Base-by-base conservation (phyloP, 2,797 vertebrate species). In the Characodon lateralis region DNA sequence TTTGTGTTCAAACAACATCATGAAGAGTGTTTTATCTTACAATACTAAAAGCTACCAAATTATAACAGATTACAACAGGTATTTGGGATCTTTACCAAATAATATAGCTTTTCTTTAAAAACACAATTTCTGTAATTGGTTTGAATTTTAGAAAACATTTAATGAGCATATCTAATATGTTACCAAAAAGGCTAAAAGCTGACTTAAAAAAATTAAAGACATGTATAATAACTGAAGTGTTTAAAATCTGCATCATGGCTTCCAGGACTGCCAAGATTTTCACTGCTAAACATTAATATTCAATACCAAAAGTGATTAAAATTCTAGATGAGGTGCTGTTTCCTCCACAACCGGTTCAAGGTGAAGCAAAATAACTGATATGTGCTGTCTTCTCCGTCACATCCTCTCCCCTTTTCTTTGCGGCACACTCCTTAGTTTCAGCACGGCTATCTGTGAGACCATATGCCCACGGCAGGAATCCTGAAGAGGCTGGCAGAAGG, bases 391-490 rank as follows among this genome's bases (percentile, higher is more conserved):
- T 77, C 7, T 43, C 73, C 70, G 74, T 85, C 82, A 71, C 76
- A 53, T 81, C 75, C 78, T 68, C 63, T 58, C 48, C 58, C 59
- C 65, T n/a, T 53, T 79, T 85, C 63, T 75, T 85, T 85, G 83
- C 79, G 87, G 87, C 87, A 90, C 83, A 81, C 87, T 59, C 87
- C 88, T 91, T 81, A 80, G 87, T 86, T 92, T 89, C 89, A 91
- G 87, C 87, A 76, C 28, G 87, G 85, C 89, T 92, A 89, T 93
- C 92, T 91, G 86, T 74, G 83, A 88, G 87, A 90, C 91, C 93
- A 94, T 93, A 93, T 93, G 92, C 85, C 92, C 91, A 85, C 82
- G 56, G 89, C 92, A 88, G 90, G 89, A 91, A 80, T 85, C 90
- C 92, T 88, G 84, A 91, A 87, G 88, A 89, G 88, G 73, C 85